Base-by-base conservation (phyloP, 2,888 invertebrate genomes). In the Pristionchus mayeri region DNA sequence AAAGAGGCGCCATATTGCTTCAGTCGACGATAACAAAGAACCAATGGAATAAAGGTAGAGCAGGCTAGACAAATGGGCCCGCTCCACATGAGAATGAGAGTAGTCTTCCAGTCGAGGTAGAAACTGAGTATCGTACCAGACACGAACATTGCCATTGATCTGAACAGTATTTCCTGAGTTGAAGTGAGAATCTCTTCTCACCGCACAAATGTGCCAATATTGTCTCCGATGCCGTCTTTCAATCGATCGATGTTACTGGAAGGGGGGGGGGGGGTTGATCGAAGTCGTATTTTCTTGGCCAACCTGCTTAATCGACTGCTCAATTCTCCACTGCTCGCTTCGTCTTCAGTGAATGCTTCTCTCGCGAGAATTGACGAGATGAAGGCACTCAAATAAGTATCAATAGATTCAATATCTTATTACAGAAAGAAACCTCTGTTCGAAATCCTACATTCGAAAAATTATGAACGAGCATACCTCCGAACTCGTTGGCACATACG, bases 271-370 rank as follows among this genome's bases (percentile, higher is more conserved):
- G 16, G 27, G 13, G 30, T 18, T 30, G 63, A 63, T 63, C 6
- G 63, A 34, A 34, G 3, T 30, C 13, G 3, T 11, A 37, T 30
- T 63, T 0, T 34, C 34, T 18, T 34, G 21, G 30, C 27, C 27
- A 21, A 78, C 76, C 50, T 78, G 76, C 50, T 78, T 30, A 78
- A 78, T 78, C 76, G 50, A 78, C 50, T 78, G 21, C 76, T 78
- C 50, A 78, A 78, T 78, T 78, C 76, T 48, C 76, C 76, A 13
- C 48, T 76, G 24, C 76, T 50, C 76, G 76, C 48, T 27, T 16
- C 40, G 18, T 78, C 76, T 50, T 50, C 48, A 50, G 27, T 50
- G 16, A 30, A 21, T 30, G 50, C 11, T 18, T 78, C 76, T 78
- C 50, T 37, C 2, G 50, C 50, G 30, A 78, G 76, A 37, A 78